Evolutionary conservation across 2,797 vertebrate genomes (phyloP), one percentile per base, ranked within the genome.

Genomic region (Tarsius wallacei): DNA sequence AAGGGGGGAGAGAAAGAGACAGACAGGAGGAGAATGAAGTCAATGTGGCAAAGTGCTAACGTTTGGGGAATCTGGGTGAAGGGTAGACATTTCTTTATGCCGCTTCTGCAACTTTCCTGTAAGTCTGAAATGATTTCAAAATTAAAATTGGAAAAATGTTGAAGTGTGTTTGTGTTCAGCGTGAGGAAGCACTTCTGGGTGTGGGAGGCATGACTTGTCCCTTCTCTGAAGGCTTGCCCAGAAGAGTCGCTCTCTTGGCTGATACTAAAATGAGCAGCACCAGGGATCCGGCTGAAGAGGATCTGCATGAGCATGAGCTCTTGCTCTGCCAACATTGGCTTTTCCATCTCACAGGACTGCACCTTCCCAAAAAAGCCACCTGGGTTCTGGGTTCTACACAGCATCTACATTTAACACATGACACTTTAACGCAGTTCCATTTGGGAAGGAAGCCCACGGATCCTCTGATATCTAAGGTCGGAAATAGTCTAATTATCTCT

Each of bases 41-140:
- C 26, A 42, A 55, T 8, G 47, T 87, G 81, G 36, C 82, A 66
- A 59, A 93, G 42, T 36, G 33, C 78, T 84, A 36, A 70, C 21
- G 49, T 47, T 73, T 0, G 1, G 24, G 83, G 19, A 74, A 89
- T 84, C 66, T 7, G 76, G 80, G 89, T 49, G 31, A 91, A 90
- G 80, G 24, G 55, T 4, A 90, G 76, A 59, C 55, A n/a, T 85
- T 96, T 96, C 87, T 92, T 84, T 85, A 73, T 57, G 87, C 24
- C 33, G 53, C 93, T 97, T 95, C 61, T 95, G 87, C 51, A 96
- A 90, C 36, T 95, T 92, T 93, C 94, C 53, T 93, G 33, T 87
- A 87, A 78, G 80, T 96, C 80, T 94, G 77, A 93, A 78, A 61
- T 70, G 33, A 93, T 95, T 96, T 94, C 90, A 86, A 97, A 96